phyloP scores from a whole-genome alignment of 2,888 invertebrate genomes.

The Pseudococcus viburni region DNA sequence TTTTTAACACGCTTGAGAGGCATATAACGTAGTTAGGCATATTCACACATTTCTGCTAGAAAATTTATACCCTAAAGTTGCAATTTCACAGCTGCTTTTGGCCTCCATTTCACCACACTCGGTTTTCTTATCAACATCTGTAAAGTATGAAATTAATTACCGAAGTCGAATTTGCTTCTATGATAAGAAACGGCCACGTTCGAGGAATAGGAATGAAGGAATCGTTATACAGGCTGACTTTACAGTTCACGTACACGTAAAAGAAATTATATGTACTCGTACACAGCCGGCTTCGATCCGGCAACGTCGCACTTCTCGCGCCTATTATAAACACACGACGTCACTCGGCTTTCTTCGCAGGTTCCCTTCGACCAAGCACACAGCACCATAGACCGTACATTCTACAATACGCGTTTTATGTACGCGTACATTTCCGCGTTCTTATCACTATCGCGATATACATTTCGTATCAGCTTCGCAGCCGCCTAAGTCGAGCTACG shows the following conservation, averaged over 20 bases:
- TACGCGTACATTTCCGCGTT: conserved; percentile 42
- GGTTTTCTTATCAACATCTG: neutral
- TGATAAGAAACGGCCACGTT: too few relatives aligned
- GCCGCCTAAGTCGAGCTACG: neutral
- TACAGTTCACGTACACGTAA: neutral
- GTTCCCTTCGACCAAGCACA: neutral
- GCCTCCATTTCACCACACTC: too few relatives aligned
- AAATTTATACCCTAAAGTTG: too few relatives aligned
- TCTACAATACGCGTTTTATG: neutral
- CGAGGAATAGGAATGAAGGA: too few relatives aligned
- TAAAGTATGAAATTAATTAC: neutral
- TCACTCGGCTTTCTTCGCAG: conserved; percentile 46
- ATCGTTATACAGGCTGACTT: neutral
- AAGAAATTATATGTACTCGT: neutral
- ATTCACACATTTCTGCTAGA: too few relatives aligned
- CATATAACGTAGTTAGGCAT: too few relatives aligned
- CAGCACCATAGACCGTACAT: neutral
- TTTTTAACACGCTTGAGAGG: too few relatives aligned
- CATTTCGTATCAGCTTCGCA: conserved; percentile 15
- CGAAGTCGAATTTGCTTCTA: neutral
- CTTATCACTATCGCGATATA: conserved; percentile 49
- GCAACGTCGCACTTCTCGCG: conserved; percentile 34
- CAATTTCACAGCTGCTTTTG: too few relatives aligned
- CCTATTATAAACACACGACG: conserved; percentile 49
- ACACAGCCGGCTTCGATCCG: neutral